Conservation (phyloP, 2,888 invertebrate genomes). For the Leucophora obtusa region DNA sequence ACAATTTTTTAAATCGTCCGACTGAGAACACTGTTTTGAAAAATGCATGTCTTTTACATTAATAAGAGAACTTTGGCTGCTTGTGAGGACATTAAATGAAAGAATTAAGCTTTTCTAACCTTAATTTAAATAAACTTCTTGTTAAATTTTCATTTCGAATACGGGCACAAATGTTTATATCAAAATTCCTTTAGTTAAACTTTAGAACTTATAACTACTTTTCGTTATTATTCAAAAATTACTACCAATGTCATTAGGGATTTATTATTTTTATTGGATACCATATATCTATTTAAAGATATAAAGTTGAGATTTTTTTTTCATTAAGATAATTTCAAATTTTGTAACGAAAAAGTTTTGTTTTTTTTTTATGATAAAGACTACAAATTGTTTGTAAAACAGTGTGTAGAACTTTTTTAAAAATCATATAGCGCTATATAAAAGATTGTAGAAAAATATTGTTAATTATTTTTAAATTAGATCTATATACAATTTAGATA, state of each 20-base stretch:
- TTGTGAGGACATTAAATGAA: too few species aligned
- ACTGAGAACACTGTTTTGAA: too few species aligned
- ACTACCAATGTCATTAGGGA: slow-evolving; percentile 36
- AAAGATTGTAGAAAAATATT: slow-evolving; percentile 53
- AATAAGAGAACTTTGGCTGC: too few species aligned
- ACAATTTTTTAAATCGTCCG: too few species aligned
- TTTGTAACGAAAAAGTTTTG: not conserved
- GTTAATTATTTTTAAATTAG: not conserved
- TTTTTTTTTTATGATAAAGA: not conserved
- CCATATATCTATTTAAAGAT: not conserved
- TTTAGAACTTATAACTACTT: slow-evolving; percentile 44
- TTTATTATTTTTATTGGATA: not conserved
- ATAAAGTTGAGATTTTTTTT: not conserved
- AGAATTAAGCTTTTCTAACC: too few species aligned
- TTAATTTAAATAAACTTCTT: too few species aligned
- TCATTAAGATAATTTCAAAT: not conserved
- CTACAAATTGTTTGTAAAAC: not conserved
- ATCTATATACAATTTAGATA: slow-evolving; percentile 17
- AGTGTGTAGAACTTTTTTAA: not conserved
- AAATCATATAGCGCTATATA: not conserved
- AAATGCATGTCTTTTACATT: too few species aligned
- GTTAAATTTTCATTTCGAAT: too few species aligned
- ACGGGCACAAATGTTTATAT: not conserved
- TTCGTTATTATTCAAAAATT: slow-evolving; percentile 39
- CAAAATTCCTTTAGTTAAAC: slow-evolving; percentile 26